phyloP scores from a whole-genome alignment of 1,140 invertebrate species.

The Drosophila melanogaster region Release_6_plus_ISO1_MT NT_033779.5:4859001-4859500 shows the following conservation, averaged over 20 bases:
- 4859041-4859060: constrained; percentile 59
- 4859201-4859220: constrained; percentile 20
- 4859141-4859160: constrained; percentile 35
- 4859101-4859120: constrained; percentile 55
- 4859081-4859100: constrained; percentile 65
- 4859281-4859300: constrained; percentile 16
- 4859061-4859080: constrained; percentile 53
- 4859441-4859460: neutral
- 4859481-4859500: neutral
- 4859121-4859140: constrained; percentile 32
- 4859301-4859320: neutral
- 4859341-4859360: constrained; percentile 35
- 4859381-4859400: neutral
- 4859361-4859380: constrained; percentile 14
- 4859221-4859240: constrained; percentile 16
- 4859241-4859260: constrained; percentile 18
- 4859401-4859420: neutral
- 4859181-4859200: neutral
- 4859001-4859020: constrained; percentile 83
- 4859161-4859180: neutral
- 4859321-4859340: neutral
- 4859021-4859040: constrained; percentile 81
- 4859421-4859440: neutral
- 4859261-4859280: constrained; percentile 10
- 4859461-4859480: neutral